phyloP scores from a whole-genome alignment of 1,140 invertebrate genomes.

The Philotrypesis tridentata region DNA sequence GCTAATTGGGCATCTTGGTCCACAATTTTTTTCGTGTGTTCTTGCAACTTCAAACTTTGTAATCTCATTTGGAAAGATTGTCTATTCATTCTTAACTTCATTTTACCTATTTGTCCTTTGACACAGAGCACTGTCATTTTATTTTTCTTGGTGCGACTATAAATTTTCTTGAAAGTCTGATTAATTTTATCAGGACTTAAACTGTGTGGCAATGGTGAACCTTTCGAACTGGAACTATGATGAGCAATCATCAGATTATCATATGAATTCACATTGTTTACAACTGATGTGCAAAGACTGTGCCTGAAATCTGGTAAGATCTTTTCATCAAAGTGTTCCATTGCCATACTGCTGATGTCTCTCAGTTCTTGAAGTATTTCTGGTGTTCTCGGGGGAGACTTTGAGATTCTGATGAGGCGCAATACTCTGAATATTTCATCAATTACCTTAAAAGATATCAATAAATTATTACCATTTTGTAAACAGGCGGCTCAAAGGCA shows the following conservation, averaged over 20 bases:
- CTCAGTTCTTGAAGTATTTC: slow-evolving; percentile 91
- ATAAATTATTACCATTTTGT: slow-evolving; percentile 1
- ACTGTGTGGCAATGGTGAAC: slow-evolving; percentile 55
- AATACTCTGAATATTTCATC: slow-evolving; percentile 90
- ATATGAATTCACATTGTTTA: slow-evolving; percentile 64
- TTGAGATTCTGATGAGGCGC: slow-evolving; percentile 78
- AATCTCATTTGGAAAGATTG: slow-evolving; percentile 67
- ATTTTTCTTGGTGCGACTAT: slow-evolving; percentile 66
- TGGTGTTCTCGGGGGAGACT: slow-evolving; percentile 83
- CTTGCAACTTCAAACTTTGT: slow-evolving; percentile 72
- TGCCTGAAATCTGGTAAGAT: slow-evolving; percentile 79
- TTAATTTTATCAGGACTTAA: slow-evolving; percentile 66
- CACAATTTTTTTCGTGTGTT: slow-evolving; percentile 72
- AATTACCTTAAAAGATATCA: slow-evolving; percentile 80
- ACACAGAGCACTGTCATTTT: slow-evolving; percentile 61
- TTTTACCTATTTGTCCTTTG: slow-evolving; percentile 62
- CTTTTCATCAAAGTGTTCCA: slow-evolving; percentile 96
- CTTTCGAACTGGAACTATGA: slow-evolving; percentile 52
- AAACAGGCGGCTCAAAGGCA: not conserved
- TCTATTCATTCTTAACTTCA: slow-evolving; percentile 67
- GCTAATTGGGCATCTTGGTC: slow-evolving; percentile 73
- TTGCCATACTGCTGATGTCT: slow-evolving; percentile 96
- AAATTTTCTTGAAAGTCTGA: slow-evolving; percentile 68
- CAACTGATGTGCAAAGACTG: slow-evolving; percentile 65
- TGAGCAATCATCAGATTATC: slow-evolving; percentile 66